Evolutionary conservation across 2,888 invertebrate genomes (phyloP).

Genomic region (Neria commutata): DNA sequence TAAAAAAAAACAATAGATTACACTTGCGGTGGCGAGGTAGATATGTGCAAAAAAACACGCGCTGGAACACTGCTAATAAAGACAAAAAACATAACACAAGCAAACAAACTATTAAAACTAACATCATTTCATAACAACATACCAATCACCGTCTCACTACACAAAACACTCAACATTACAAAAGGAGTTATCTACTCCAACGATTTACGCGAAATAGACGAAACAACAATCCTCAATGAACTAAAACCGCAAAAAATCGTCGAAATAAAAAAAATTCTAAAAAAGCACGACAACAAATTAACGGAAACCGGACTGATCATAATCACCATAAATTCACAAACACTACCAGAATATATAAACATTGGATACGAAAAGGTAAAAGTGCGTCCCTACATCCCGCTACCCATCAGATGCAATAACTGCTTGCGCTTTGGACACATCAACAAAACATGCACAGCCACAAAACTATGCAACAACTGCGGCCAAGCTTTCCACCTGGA

Average conservation of each 20-base stretch:
- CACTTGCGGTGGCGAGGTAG: conserved; percentile 7
- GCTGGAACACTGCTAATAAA: conserved; percentile 12
- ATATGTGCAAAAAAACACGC: conserved; percentile 15
- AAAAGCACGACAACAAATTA: conserved; percentile 13
- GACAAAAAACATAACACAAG: conserved; percentile 19
- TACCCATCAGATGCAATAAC: background rate
- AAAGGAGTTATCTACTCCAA: conserved; percentile 17
- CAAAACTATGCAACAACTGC: background rate
- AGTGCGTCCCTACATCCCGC: conserved; percentile 15
- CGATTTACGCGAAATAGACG: conserved; percentile 12
- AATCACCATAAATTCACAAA: conserved; percentile 7
- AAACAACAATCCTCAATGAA: conserved; percentile 18
- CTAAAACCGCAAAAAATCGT: conserved; percentile 15
- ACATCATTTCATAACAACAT: background rate
- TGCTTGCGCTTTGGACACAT: conserved; percentile 1
- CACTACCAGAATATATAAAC: conserved; percentile 16
- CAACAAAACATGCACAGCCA: background rate
- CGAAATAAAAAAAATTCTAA: conserved; percentile 24
- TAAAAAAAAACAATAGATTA: conserved; percentile 12
- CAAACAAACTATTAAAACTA: conserved; percentile 15
- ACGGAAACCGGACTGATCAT: conserved; percentile 25
- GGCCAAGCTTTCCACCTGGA: too few species aligned
- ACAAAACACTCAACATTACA: conserved; percentile 6
- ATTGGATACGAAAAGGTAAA: conserved; percentile 23
- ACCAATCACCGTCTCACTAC: conserved; percentile 3